Conservation (phyloP, 2,888 invertebrate species). For the Ichneumoninae sp. region DNA sequence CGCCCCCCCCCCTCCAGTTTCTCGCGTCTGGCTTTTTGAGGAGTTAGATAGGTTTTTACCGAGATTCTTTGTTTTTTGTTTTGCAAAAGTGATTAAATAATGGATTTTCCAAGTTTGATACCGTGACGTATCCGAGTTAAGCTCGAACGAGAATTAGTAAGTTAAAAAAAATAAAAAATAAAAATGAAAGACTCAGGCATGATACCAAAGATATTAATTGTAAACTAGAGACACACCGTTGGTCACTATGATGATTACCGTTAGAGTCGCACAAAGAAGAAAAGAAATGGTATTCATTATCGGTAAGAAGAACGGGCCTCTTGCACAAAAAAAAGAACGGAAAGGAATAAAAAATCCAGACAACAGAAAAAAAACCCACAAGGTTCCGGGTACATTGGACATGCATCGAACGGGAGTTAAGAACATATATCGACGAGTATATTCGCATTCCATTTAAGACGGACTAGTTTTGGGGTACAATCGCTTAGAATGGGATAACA, state of each 20-base stretch:
- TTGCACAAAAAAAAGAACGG: conserved; percentile 63
- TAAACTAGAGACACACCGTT: conserved; percentile 77
- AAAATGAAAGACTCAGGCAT: conserved; percentile 81
- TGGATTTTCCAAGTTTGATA: conserved; percentile 56
- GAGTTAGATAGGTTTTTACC: conserved; percentile 51
- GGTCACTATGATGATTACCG: conserved; percentile 79
- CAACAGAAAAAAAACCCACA: conserved; percentile 33
- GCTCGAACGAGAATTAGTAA: conserved; percentile 65
- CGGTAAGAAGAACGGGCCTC: conserved; percentile 53
- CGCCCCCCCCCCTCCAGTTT: conserved; percentile 41
- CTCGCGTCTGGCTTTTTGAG: conserved; percentile 51
- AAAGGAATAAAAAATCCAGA: conserved; percentile 36
- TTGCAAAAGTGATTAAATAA: conserved; percentile 40
- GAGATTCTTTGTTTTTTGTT: conserved; percentile 43
- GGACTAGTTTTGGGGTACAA: conserved; percentile 69
- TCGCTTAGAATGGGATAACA: conserved; percentile 61
- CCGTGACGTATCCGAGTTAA: conserved; percentile 42
- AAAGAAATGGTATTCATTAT: conserved; percentile 53
- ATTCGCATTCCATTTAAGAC: conserved; percentile 71
- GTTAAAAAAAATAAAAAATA: conserved; percentile 40
- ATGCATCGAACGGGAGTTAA: conserved; percentile 49
- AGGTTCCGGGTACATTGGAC: conserved; percentile 14
- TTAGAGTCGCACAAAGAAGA: conserved; percentile 79
- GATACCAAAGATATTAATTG: conserved; percentile 83
- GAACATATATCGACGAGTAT: conserved; percentile 71